Base-by-base conservation (phyloP, 2,888 invertebrate genomes). In the Andrena bicolor region DNA sequence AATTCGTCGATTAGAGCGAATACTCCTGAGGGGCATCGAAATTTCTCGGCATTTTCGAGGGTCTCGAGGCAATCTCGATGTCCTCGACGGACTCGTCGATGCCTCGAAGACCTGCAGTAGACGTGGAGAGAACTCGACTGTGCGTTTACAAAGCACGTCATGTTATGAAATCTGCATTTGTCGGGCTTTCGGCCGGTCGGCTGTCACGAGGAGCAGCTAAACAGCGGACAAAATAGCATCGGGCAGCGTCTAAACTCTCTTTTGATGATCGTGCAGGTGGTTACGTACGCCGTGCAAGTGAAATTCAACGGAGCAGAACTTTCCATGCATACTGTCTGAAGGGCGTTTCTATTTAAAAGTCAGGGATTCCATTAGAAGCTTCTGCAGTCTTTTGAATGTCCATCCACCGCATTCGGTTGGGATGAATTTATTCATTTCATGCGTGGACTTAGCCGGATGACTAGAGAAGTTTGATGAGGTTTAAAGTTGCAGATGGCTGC, bases 81-180 rank as follows among this genome's bases (percentile, higher is more conserved):
- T 23, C 20, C 13, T 41, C 51, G 41, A 26, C 48, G 23, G 53
- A 61, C 66, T 70, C 26, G 48, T 66, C 75, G 61, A 68, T 68
- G 41, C 72, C 58, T 64, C 69, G 82, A 82, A 81, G 82, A 82
- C 76, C 82, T 82, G 82, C 82, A 82, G 49, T 41, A 26, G 72
- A 82, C 68, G 63, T 49, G 64, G 63, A 56, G 70, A 51, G 61
- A 53, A 30, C 49, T 48, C 32, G 32, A 61, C 30, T 23, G 51
- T 26, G 66, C 58, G 82, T 66, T 56, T n/a, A 26, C 71, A 68
- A 78, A 72, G 68, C 76, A 76, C 76, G 82, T 73, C 72, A 64
- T 72, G 75, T 83, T 82, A 79, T 65, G 83, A 79, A 83, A 83
- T 83, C 83, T 83, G 83, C 83, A 83, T 79, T 83, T 83, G 78